Evolutionary conservation across 2,888 invertebrate species (phyloP).

Genomic region (Lithophane leautieri): DNA sequence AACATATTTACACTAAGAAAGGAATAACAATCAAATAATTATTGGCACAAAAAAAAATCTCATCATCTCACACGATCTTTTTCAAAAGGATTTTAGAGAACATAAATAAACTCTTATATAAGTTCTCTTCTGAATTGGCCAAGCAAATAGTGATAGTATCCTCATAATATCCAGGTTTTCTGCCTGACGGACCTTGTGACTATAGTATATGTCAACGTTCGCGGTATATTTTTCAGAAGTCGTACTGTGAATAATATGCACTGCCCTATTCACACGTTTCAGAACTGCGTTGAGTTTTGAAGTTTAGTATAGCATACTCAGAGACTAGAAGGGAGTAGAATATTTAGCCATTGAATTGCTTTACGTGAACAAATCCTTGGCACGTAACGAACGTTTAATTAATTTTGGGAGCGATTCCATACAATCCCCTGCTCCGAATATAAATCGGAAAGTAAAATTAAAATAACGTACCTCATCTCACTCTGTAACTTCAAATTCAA

Average conservation of each 20-base stretch:
- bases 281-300: not conserved
- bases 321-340: not conserved
- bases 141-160: not conserved
- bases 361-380: not conserved
- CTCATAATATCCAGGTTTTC: not conserved
- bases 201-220: not conserved
- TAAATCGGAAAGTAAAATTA: not conserved
- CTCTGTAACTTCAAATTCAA: slow-evolving; percentile 85
- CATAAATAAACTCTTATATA: too few relatives aligned
- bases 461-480: slow-evolving; percentile 83
- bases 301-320: not conserved
- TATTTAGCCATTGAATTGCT: not conserved
- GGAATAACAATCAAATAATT: not conserved
- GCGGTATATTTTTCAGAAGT: not conserved
- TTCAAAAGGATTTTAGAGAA: not conserved
- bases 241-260: not conserved
- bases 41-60: not conserved
- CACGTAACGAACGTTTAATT: too few relatives aligned
- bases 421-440: not conserved
- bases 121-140: not conserved
- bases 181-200: not conserved
- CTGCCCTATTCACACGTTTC: not conserved
- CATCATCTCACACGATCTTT: not conserved
- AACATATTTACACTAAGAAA: not conserved
- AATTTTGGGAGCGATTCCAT: not conserved